phyloP scores from a whole-genome alignment of 2,888 invertebrate species.

The Liopterus haemorrhoidalis region DNA sequence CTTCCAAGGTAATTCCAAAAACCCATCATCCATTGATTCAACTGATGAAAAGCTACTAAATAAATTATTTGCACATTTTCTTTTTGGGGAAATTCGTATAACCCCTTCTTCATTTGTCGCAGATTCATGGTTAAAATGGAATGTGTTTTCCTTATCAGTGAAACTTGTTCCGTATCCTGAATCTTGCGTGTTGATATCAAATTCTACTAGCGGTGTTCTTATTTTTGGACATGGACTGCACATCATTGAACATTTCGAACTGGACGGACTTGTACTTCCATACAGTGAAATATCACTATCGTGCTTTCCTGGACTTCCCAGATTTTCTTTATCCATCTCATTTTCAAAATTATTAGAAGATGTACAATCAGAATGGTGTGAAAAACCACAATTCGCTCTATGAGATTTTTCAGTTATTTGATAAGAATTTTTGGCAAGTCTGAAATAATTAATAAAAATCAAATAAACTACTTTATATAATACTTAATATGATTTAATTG shows the following conservation, averaged over 20 bases:
- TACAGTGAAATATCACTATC: constrained; percentile 42
- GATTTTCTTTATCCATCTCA: constrained; percentile 38
- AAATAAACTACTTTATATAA: constrained; percentile 1
- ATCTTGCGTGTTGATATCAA: constrained; percentile 54
- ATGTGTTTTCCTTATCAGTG: constrained; percentile 36
- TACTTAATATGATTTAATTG: not conserved
- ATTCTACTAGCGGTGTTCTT: constrained; percentile 48
- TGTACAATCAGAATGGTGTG: constrained; percentile 14
- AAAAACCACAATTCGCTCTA: constrained; percentile 2
- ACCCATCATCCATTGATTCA: constrained; percentile 60
- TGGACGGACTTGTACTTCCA: constrained; percentile 27
- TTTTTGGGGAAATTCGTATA: constrained; percentile 17
- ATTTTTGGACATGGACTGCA: constrained; percentile 15
- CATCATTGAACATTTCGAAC: constrained; percentile 7
- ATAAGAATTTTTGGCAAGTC: constrained; percentile 14
- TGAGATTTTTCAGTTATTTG: constrained; percentile 12
- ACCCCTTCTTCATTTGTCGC: constrained; percentile 30
- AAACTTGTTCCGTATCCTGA: constrained; percentile 51
- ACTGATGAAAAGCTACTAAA: constrained; percentile 50
- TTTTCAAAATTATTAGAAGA: constrained; percentile 7
- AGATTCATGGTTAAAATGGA: constrained; percentile 36
- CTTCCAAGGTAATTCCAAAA: constrained; percentile 58
- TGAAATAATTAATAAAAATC: constrained; percentile 7
- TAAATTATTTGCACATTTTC: constrained; percentile 31
- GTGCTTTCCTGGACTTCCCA: constrained; percentile 37